phyloP scores from a whole-genome alignment of 1,140 invertebrate species.

The Macrocentrus cingulum region DNA sequence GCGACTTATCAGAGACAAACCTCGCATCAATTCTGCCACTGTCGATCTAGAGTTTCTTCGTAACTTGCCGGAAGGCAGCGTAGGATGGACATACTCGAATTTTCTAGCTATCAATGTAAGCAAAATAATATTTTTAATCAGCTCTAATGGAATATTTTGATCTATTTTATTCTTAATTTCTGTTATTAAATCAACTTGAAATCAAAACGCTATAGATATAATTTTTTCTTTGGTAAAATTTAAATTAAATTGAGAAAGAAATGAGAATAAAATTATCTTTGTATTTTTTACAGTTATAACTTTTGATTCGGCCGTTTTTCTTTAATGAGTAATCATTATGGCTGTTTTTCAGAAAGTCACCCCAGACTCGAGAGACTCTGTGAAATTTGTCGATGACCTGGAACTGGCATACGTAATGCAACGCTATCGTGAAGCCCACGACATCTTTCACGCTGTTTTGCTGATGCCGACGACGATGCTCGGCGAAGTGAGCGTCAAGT shows the following conservation, averaged over 20 bases:
- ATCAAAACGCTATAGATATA: no score
- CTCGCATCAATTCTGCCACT: constrained; percentile 83
- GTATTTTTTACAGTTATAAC: no score
- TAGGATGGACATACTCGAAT: constrained; percentile 82
- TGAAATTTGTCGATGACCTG: constrained; percentile 89
- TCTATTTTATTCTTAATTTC: no score
- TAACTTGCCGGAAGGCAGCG: constrained; percentile 73
- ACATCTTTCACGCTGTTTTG: constrained; percentile 88
- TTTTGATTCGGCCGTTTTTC: no score
- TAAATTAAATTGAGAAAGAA: no score
- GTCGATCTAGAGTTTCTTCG: constrained; percentile 76
- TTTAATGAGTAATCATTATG: no score
- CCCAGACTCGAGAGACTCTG: constrained; percentile 84
- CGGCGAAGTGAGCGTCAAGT: constrained; percentile 93
- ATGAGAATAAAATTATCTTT: no score
- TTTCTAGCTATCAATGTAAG: constrained; percentile 80
- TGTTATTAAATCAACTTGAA: no score
- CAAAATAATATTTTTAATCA: constrained; percentile 23
- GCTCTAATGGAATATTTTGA: no score
- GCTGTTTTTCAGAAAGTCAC: constrained; percentile 75
- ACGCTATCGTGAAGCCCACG: constrained; percentile 94
- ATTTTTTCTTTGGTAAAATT: no score
- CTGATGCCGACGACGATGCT: constrained; percentile 96
- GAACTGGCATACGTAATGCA: constrained; percentile 96
- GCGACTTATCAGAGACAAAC: constrained; percentile 75